These are phyloP conservation scores for Neostethus bicornis DNA, from an alignment of 2,797 vertebrate species.

Conservation along the genomic window DNA sequence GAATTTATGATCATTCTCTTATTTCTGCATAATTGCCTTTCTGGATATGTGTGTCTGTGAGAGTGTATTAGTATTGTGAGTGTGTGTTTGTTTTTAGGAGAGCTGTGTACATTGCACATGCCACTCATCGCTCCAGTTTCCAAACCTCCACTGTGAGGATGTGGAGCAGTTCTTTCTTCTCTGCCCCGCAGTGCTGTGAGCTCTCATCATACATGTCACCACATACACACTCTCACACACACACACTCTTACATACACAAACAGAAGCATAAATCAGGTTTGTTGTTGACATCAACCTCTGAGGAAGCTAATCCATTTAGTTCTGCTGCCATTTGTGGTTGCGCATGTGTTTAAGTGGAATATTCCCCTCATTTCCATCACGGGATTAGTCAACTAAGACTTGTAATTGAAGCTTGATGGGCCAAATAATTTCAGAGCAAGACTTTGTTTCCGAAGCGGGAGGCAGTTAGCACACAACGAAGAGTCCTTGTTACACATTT, in stretches of 20 bases:
- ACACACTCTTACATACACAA: no score
- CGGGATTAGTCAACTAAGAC: slow-evolving; percentile 44
- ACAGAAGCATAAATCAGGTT: slow-evolving; percentile 6
- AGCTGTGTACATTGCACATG: slow-evolving; percentile 43
- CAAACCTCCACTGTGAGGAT: slow-evolving; percentile 50
- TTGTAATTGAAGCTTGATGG: slow-evolving; percentile 54
- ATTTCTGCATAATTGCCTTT: slow-evolving; percentile 56
- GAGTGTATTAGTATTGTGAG: not conserved
- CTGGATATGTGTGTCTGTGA: slow-evolving; percentile 23
- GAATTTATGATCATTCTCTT: slow-evolving; percentile 49
- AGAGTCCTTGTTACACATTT: slow-evolving; percentile 34
- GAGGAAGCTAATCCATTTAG: slow-evolving; percentile 54
- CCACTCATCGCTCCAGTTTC: slow-evolving; percentile 31
- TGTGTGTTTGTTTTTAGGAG: slow-evolving; percentile 48
- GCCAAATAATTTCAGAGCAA: slow-evolving; percentile 36
- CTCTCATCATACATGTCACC: slow-evolving; percentile 8
- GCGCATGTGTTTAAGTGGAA: slow-evolving; percentile 29
- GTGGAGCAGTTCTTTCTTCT: slow-evolving; percentile 38
- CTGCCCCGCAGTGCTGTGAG: slow-evolving; percentile 27
- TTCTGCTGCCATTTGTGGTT: slow-evolving; percentile 23
- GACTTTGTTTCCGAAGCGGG: slow-evolving; percentile 12
- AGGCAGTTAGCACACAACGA: slow-evolving; percentile 30
- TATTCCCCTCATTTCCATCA: slow-evolving; percentile 30
- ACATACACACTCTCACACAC: no score
- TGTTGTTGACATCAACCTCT: slow-evolving; percentile 38